Evolutionary conservation across 1,140 invertebrate genomes (phyloP), one percentile per base, ranked within the genome.

Genomic region (Drosophila willistoni): DNA sequence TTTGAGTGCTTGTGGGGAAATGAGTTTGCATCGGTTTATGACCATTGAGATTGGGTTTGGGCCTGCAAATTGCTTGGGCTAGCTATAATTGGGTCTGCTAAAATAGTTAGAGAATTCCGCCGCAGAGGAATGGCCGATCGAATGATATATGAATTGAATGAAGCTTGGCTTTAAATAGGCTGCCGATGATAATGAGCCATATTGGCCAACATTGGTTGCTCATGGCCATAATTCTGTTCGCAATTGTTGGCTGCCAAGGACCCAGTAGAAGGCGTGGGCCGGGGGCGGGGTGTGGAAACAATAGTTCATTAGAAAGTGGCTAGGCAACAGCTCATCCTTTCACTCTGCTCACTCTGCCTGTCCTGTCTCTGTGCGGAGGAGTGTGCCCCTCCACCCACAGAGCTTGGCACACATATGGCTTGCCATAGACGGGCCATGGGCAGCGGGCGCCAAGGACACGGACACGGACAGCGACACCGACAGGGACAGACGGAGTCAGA

Each of bases 361-460:
- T 51, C 44, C 9, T 47, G 14, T 44, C 7, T 10, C 7, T 51
- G 17, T 51, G 44, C 2, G 44, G 51, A 25, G 54, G 47, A 19
- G 44, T 22, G 44, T 47, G 7, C 17, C 22, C 22, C 44, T 47
- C 44, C 44, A 47, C 14, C 44, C 44, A 47, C 44, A 29, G 14
- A 29, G 70, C 72, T 73, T 85, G 81, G 77, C 77, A 84, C 78
- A 81, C 81, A 84, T 84, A 81, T 82, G 69, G 76, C 44, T 22
- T 22, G 44, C 44, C 17, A n/a, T n/a, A n/a, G n/a, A n/a, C n/a
- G 36, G 36, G 34, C 34, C 34, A 51, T 22, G 44, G 44, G 44
- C 44, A 51, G 44, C 44, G 44, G 44, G 44, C 44, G 44, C 44
- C 44, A 51, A 51, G 44, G 44, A 51, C 44, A 51, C 44, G 44